Evolutionary conservation across 2,113 vertebrate species (phyloP).

Genomic region (Callospermophilus lateralis): DNA sequence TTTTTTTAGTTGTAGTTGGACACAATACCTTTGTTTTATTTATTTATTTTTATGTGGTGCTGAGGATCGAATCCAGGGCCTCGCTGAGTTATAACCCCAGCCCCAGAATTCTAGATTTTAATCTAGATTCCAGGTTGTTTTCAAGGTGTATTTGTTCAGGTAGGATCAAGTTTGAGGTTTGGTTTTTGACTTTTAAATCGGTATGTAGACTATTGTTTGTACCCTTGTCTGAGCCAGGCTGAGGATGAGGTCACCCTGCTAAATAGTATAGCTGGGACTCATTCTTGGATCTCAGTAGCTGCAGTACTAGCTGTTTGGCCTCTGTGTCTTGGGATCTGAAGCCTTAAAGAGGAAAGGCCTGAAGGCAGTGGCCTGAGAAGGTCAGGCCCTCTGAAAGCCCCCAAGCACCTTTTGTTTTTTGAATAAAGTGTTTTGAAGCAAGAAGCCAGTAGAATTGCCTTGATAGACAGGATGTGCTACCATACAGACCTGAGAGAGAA

Average conservation of each 20-base stretch:
- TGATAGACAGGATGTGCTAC: not conserved
- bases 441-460: not conserved
- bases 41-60: too few relatives aligned
- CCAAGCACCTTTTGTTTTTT: not conserved
- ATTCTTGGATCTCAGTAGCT: not conserved
- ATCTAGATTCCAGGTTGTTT: constrained; percentile 23
- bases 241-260: not conserved
- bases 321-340: too few relatives aligned
- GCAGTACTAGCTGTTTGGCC: not conserved
- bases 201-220: not conserved
- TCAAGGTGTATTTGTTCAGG: constrained; percentile 18
- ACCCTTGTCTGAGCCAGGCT: not conserved
- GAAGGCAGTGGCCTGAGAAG: not conserved
- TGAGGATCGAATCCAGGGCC: too few relatives aligned
- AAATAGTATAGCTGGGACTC: not conserved
- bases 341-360: not conserved
- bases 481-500: not conserved
- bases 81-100: too few relatives aligned
- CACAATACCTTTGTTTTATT: too few relatives aligned
- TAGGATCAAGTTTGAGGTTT: not conserved
- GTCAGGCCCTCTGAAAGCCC: not conserved
- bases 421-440: not conserved
- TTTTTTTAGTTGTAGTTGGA: too few relatives aligned
- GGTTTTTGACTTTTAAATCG: not conserved
- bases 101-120: not conserved